Evolutionary conservation across 2,888 invertebrate genomes (phyloP), one percentile per base, ranked within the genome.

Genomic region (Monopis laevigella): DNA sequence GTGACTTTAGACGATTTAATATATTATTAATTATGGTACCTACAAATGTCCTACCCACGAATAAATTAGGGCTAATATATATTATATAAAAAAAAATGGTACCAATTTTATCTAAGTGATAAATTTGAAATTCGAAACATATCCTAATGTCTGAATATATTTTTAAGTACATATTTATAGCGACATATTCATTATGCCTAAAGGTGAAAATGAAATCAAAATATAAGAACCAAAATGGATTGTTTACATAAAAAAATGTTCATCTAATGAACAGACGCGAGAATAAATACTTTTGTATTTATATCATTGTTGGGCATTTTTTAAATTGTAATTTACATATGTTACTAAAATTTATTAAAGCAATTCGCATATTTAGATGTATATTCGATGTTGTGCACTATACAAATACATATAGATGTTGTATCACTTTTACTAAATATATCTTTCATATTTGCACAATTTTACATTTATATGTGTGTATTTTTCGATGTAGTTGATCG

Each of bases 81-180:
- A 24, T 24, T 24, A 24, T 24, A 24, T 24, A 24, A 24, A 24
- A 24, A 24, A n/a, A 7, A 7, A 24, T 10, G 10, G 10, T 7
- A 24, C 6, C 24, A 24, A 24, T 24, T 6, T 7, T 11, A 47
- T 51, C 53, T 48, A 56, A 64, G 73, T 72, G 73, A 72, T 75
- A 74, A 55, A 54, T 58, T 53, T 62, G 66, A 65, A 75, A 75
- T 58, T 59, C 60, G 72, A 71, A 69, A 78, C 78, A 78, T 78
- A 78, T 77, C 78, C 67, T 57, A 19, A 12, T 36, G 36, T 36
- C 36, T 21, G 36, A 36, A 36, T 36, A 36, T 21, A 36, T 21
- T 17, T 12, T 14, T 32, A 34, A 34, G 34, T 34, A 34, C 29
- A 29, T 29, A 34, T 34, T 17, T 34, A 13, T 34, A 34, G 18